Percentiles rank a stretch among this genome's conserved stretches.
Conservation (phyloP, 1,140 invertebrate species). For the Lerema accius region DNA sequence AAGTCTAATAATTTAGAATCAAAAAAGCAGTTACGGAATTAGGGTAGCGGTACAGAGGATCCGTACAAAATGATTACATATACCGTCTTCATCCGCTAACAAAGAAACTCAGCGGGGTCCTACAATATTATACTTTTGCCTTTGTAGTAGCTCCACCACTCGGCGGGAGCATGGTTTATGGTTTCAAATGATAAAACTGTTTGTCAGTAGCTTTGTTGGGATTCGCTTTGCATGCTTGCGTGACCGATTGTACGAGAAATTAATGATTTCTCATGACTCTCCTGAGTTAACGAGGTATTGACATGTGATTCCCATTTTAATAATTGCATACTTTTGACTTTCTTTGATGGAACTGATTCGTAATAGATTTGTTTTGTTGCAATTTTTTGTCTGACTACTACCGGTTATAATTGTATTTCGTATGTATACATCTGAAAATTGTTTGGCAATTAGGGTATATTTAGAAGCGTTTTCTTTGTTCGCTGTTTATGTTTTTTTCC, state of each 20-base stretch:
- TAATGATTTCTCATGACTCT: conserved; percentile 49
- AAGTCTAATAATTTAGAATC: conserved; percentile 76
- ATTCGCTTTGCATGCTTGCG: conserved; percentile 65
- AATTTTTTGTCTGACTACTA: not conserved
- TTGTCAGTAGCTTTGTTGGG: conserved; percentile 72
- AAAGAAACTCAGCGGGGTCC: conserved; percentile 78
- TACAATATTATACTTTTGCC: conserved; percentile 77
- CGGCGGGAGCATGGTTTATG: conserved; percentile 79
- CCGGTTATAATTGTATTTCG: too few species aligned
- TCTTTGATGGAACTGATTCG: not conserved
- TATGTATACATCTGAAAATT: too few species aligned
- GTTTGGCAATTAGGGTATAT: too few species aligned
- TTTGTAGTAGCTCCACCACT: conserved; percentile 71
- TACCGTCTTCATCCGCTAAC: conserved; percentile 75
- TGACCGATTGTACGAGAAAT: conserved; percentile 57
- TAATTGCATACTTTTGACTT: conserved; percentile 7
- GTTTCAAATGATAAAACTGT: conserved; percentile 81
- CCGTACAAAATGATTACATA: conserved; percentile 79
- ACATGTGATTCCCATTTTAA: conserved; percentile 41
- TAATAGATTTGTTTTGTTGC: not conserved
- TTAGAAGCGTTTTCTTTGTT: too few species aligned
- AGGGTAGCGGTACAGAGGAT: conserved; percentile 70
- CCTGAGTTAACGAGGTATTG: conserved; percentile 59
- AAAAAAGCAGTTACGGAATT: conserved; percentile 70
- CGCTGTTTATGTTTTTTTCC: too few species aligned